These are phyloP conservation scores for Sitta europaea DNA, from an alignment of 2,113 vertebrate genomes.

Conservation along the genomic window DNA sequence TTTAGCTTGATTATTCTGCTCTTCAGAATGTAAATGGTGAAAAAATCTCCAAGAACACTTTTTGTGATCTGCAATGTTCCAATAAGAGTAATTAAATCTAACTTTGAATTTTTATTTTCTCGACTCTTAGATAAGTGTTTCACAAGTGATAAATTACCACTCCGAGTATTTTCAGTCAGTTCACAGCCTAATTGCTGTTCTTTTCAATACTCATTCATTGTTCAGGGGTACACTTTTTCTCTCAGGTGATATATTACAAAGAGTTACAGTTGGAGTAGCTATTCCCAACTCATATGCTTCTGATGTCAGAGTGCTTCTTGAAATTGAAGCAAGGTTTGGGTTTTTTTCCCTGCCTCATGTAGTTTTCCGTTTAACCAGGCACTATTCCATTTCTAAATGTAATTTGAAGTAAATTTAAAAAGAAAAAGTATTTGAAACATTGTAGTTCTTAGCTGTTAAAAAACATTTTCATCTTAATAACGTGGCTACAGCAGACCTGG, in stretches of 20 bases:
- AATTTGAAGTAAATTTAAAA: neutral
- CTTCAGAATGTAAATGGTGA: neutral
- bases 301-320: neutral
- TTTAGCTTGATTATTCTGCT: neutral
- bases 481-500: rapidly evolving
- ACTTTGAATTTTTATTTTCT: neutral
- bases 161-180: neutral
- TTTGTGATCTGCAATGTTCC: neutral
- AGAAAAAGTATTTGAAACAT: neutral
- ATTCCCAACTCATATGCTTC: neutral
- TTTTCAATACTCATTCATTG: neutral
- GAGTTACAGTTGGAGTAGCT: neutral
- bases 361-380: neutral
- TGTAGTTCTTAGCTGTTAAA: neutral
- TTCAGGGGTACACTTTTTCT: neutral
- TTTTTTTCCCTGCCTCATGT: neutral
- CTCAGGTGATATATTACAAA: neutral
- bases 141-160: neutral
- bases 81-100: neutral
- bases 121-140: neutral
- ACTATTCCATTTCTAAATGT: neutral
- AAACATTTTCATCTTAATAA: rapidly evolving
- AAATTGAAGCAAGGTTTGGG: neutral
- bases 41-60: neutral
- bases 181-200: neutral